Conservation (phyloP, 1,140 invertebrate genomes). For the Eriosoma lanigerum region DNA sequence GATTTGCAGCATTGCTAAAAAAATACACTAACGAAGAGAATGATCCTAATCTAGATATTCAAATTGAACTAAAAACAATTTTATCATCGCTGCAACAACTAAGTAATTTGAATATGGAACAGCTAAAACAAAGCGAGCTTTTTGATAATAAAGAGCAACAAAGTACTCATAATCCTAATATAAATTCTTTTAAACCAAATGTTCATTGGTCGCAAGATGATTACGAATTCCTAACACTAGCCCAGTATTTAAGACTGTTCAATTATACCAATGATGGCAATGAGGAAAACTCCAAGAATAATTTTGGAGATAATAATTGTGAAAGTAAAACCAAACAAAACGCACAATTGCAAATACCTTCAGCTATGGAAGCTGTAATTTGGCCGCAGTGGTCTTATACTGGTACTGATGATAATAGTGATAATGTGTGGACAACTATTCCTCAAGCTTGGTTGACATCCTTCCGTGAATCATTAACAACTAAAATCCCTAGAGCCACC, state of each 20-base stretch:
- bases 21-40: slow-evolving; percentile 77
- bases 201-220: slow-evolving; percentile 6
- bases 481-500: neutral
- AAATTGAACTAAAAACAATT: neutral
- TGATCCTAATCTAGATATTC: neutral
- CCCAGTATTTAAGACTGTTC: neutral
- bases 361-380: slow-evolving; percentile 20
- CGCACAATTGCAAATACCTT: neutral
- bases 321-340: neutral
- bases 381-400: slow-evolving; percentile 21
- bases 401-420: neutral
- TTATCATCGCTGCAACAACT: neutral
- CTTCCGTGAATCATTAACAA: slow-evolving; percentile 6
- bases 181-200: too few species aligned
- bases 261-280: neutral
- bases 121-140: neutral
- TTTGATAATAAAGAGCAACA: neutral
- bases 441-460: slow-evolving; percentile 10
- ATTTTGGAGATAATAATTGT: neutral
- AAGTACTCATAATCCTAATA: too few species aligned
- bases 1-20: slow-evolving; percentile 78
- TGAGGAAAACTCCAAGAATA: neutral
- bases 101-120: neutral
- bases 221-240: slow-evolving; percentile 2
- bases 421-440: slow-evolving; percentile 15